Percentiles rank a stretch among this genome's conserved stretches.
phyloP scores from a whole-genome alignment of 2,797 vertebrate species.

The Mormyrops attenuatus region DNA sequence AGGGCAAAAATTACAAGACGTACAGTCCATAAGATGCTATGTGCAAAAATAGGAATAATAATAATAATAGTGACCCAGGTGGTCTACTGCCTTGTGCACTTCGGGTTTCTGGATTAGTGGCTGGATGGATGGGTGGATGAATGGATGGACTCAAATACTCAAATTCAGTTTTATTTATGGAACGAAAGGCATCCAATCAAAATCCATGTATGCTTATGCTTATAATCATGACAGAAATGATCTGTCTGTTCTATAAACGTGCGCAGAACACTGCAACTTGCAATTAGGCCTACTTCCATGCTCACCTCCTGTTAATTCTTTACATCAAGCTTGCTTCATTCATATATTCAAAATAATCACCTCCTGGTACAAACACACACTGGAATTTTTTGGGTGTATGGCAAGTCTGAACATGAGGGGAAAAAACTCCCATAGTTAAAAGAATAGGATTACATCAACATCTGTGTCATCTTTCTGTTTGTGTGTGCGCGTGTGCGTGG shows the following conservation, averaged over 20 bases:
- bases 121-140: background rate
- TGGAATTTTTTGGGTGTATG: background rate
- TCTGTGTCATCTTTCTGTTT: background rate
- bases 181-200: background rate
- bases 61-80: background rate
- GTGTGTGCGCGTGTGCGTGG: background rate
- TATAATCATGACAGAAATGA: background rate
- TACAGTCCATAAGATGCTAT: background rate
- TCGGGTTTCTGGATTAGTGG: background rate
- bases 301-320: background rate
- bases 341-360: background rate
- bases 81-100: background rate
- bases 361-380: background rate
- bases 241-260: background rate
- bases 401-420: background rate
- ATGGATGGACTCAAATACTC: background rate
- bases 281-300: background rate
- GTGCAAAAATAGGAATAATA: background rate
- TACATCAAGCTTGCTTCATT: conserved; percentile 1
- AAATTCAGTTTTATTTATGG: background rate
- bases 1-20: background rate
- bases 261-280: background rate
- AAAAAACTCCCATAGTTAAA: background rate
- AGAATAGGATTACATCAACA: background rate
- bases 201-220: background rate